Evolutionary conservation across 2,797 vertebrate species (phyloP).

Genomic region (Lepidocolaptes lacrymiger): DNA sequence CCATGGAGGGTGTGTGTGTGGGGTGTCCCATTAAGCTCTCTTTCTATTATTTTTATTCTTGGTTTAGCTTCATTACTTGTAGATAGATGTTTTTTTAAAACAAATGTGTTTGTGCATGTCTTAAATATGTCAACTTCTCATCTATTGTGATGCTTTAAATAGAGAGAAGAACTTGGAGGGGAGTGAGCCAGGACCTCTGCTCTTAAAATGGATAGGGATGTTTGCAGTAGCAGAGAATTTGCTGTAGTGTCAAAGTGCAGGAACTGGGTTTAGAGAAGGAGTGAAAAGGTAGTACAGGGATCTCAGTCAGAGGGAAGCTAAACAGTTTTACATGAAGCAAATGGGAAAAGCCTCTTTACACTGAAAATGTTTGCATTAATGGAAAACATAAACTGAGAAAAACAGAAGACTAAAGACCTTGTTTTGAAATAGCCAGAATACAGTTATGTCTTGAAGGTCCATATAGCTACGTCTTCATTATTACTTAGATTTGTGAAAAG

Average conservation of each 20-base stretch:
- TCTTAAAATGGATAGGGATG: background rate
- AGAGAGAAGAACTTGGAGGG: background rate
- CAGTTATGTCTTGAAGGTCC: background rate
- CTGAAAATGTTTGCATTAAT: background rate
- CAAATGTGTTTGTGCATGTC: background rate
- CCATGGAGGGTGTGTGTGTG: fast-evolving
- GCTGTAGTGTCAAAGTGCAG: background rate
- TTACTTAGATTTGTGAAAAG: background rate
- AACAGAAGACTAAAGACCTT: background rate
- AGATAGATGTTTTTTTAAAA: background rate
- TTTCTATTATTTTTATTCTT: background rate
- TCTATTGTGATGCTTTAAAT: background rate
- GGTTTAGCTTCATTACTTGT: background rate
- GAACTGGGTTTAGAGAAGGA: background rate
- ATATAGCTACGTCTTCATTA: background rate
- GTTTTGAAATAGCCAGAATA: background rate
- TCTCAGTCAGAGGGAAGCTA: background rate
- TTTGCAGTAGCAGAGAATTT: background rate
- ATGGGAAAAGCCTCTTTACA: background rate
- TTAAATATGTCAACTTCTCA: background rate
- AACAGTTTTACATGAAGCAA: background rate
- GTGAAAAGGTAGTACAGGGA: background rate
- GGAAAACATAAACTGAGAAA: background rate
- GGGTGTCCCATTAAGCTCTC: background rate
- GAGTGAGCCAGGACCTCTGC: background rate